These are phyloP conservation scores for Drosophila lacteicornis DNA, from an alignment of 1,140 invertebrate genomes.

Conservation along the genomic window DNA sequence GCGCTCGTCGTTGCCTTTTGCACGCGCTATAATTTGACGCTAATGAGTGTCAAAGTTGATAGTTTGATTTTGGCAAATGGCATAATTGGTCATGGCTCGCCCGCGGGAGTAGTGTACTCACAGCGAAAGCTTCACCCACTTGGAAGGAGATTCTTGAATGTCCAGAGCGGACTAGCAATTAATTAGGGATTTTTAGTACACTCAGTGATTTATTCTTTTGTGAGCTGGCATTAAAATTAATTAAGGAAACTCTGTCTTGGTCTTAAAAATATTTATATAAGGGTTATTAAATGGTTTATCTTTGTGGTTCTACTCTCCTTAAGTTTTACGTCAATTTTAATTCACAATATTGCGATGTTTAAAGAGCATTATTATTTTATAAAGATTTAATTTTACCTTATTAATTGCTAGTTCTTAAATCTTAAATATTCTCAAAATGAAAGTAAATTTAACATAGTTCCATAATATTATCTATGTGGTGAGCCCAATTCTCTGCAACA, in stretches of 20 bases:
- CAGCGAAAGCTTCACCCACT: neutral
- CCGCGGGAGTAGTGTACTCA: neutral
- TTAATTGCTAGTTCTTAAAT: too few species aligned
- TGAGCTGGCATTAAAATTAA: neutral
- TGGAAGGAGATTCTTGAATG: neutral
- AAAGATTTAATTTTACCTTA: too few species aligned
- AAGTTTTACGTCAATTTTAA: too few species aligned
- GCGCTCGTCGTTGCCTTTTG: constrained; percentile 13
- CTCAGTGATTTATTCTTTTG: neutral
- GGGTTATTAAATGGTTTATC: neutral
- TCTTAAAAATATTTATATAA: neutral
- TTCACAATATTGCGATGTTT: too few species aligned
- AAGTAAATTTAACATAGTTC: too few species aligned
- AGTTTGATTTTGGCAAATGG: constrained; percentile 75
- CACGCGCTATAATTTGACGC: constrained; percentile 75
- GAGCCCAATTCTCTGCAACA: neutral
- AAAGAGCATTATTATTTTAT: too few species aligned
- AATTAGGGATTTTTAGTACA: neutral
- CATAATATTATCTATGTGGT: too few species aligned
- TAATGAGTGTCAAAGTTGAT: constrained; percentile 82
- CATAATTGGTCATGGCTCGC: constrained; percentile 51
- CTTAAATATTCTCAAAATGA: too few species aligned
- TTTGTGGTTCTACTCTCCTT: too few species aligned
- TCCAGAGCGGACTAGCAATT: neutral
- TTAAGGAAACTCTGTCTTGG: neutral